Conservation (phyloP, 2,888 invertebrate species). For the Cancer borealis region DNA sequence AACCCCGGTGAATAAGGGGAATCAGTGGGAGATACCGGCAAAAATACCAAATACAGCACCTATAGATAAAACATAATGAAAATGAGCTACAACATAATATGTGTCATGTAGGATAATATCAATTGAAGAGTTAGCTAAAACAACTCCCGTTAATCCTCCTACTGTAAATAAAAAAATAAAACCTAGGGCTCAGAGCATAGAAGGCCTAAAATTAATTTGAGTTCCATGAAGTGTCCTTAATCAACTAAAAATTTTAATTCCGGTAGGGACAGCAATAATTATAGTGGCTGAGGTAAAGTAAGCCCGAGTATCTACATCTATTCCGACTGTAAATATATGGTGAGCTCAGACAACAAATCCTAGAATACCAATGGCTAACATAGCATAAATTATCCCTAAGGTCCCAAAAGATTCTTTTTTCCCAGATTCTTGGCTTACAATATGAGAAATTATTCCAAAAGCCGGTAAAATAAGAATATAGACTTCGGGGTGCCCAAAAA, state of each 20-base stretch:
- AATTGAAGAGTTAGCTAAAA: too few relatives aligned
- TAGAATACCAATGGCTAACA: conserved; percentile 88
- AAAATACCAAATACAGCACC: conserved; percentile 90
- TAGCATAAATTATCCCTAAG: conserved; percentile 90
- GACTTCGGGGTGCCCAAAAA: conserved; percentile 93
- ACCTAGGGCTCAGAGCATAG: conserved; percentile 86
- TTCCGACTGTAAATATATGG: conserved; percentile 91
- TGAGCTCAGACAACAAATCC: conserved; percentile 82
- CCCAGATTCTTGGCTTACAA: conserved; percentile 87
- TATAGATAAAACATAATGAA: too few relatives aligned
- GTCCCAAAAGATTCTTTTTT: conserved; percentile 88
- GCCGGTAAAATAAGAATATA: conserved; percentile 92
- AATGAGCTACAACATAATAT: conserved; percentile 92
- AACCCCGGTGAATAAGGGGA: conserved; percentile 85
- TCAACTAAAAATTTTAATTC: conserved; percentile 91
- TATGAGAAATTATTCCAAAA: conserved; percentile 90
- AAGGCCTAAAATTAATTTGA: conserved; percentile 83
- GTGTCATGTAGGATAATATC: conserved; percentile 90
- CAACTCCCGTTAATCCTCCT: conserved; percentile 77
- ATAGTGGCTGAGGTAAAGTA: conserved; percentile 92
- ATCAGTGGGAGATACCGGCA: conserved; percentile 87
- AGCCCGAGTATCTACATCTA: conserved; percentile 91
- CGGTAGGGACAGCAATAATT: conserved; percentile 92
- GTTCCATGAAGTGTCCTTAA: conserved; percentile 86
- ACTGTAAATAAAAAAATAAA: conserved; percentile 88